phyloP scores from a whole-genome alignment of 2,797 vertebrate genomes.

The Eulemur mongoz region DNA sequence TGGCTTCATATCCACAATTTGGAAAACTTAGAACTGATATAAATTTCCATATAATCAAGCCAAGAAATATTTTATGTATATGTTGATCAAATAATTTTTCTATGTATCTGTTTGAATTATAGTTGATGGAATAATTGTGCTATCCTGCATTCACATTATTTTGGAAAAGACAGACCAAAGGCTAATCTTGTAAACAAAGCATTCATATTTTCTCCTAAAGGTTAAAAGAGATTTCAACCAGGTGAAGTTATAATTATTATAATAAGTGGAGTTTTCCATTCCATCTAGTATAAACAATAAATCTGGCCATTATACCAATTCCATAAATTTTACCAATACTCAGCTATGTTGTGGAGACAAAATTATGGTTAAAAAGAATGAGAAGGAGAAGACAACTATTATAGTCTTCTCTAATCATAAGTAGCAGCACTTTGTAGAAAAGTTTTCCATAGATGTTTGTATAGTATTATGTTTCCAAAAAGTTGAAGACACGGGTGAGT shows the following conservation, averaged over 20 bases:
- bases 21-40: background rate
- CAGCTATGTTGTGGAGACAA: background rate
- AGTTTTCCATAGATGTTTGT: background rate
- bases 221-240: background rate
- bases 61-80: background rate
- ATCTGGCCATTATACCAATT: background rate
- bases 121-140: background rate
- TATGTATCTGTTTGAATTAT: background rate
- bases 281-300: background rate
- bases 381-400: background rate
- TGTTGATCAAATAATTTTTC: background rate
- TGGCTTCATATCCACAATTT: background rate
- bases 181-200: background rate
- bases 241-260: background rate
- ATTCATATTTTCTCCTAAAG: background rate
- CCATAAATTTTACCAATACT: background rate
- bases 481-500: background rate
- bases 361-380: background rate
- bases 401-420: background rate
- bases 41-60: background rate
- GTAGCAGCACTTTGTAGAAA: background rate
- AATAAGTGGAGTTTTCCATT: background rate
- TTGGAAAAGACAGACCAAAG: constrained; percentile 36
- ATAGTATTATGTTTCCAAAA: background rate
- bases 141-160: background rate